phyloP scores from a whole-genome alignment of 2,888 invertebrate genomes.

The Aspidapion aeneum region DNA sequence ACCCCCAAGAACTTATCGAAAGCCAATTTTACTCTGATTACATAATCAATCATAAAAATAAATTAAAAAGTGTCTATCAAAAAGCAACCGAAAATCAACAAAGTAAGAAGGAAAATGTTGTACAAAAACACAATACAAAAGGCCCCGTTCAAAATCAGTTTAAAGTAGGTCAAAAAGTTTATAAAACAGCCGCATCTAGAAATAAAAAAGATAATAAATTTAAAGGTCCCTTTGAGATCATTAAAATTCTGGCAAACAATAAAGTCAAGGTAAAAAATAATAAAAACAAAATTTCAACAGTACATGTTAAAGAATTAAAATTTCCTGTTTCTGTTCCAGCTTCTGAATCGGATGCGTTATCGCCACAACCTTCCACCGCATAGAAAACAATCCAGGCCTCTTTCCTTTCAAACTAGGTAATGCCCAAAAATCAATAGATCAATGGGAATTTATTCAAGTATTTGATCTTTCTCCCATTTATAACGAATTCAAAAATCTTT shows the following conservation, averaged over 20 bases:
- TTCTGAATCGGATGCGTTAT: not conserved
- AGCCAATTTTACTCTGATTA: not conserved
- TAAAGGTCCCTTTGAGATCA: not conserved
- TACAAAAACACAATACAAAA: not conserved
- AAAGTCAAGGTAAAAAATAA: constrained; percentile 1
- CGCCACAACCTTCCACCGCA: not conserved
- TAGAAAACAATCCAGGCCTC: not conserved
- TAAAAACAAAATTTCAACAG: not conserved
- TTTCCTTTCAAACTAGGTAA: not conserved
- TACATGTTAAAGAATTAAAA: constrained; percentile 2
- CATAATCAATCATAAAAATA: constrained; percentile 1
- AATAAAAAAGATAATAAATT: constrained; percentile 3
- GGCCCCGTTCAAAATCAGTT: not conserved
- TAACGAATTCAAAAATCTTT: no score
- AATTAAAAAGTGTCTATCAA: constrained; percentile 1
- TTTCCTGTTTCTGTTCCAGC: not conserved
- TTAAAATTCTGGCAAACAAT: not conserved
- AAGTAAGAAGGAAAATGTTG: not conserved
- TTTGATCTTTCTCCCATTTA: not conserved
- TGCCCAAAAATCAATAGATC: not conserved
- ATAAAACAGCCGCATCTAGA: not conserved
- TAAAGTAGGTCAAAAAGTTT: constrained; percentile 1
- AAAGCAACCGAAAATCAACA: not conserved
- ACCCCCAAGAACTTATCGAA: constrained; percentile 3
- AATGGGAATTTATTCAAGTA: constrained; percentile 1